Base-by-base conservation (phyloP, 2,888 invertebrate species). In the Plagodis dolabraria region DNA sequence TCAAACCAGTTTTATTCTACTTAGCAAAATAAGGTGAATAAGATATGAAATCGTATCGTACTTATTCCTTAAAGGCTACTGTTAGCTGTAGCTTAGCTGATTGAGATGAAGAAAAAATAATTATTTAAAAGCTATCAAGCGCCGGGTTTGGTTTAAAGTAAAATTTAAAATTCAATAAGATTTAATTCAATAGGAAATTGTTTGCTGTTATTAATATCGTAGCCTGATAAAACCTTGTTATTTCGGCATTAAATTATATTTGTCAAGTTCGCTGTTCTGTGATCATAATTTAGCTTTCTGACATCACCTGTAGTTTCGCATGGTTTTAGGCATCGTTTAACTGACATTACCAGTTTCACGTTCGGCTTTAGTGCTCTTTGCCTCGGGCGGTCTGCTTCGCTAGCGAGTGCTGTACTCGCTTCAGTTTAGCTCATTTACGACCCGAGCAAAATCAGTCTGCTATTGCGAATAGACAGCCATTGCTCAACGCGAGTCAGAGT, bases 381-480 rank as follows among this genome's bases (percentile, higher is more conserved):
- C 64, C 70, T 60, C 73, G 69, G 75, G 79, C 75, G 75, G 78
- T 75, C 56, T 76, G 77, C 80, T 79, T 78, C 76, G 77, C 80
- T 79, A 79, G 44, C 52, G 52, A 60, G 49, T 42, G 51, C 55
- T 51, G 48, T 33, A 56, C 83, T 83, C 79, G 80, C 77, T 81
- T 81, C 76, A 82, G 78, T 78, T 78, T 76, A 78, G 79, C 74
- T 85, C 81, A 83, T 85, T 84, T 86, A 82, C 79, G 79, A 76
- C 49, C 35, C 64, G 70, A 71, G 78, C 76, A 79, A 84, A 81
- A 85, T 86, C 85, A 82, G 80, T 77, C 74, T 75, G 74, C 73
- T 79, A 74, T 77, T 77, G 69, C 73, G 77, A 79, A 76, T 78
- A 71, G 75, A 74, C 77, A 68, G 77, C 67, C 68, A 48, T 57